Conservation (phyloP, 2,888 invertebrate species). For the Deilephila elpenor region DNA sequence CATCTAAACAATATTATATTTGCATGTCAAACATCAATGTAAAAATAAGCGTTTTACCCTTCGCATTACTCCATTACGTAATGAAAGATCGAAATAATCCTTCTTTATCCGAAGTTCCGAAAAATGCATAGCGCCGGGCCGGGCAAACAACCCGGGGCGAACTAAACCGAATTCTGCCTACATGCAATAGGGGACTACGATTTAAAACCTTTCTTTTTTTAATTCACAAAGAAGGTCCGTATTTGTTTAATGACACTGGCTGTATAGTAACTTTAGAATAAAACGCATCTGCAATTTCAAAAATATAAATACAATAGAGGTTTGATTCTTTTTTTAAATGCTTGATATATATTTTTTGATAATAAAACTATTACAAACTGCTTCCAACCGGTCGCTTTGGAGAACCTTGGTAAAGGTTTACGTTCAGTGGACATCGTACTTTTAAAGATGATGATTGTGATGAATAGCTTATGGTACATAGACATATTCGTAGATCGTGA, state of each 20-base stretch:
- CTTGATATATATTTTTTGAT: not conserved
- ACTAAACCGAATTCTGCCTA: constrained; percentile 40
- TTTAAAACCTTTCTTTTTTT: constrained; percentile 53
- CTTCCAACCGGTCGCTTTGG: too few species aligned
- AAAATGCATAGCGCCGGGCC: constrained; percentile 52
- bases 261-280: constrained; percentile 29
- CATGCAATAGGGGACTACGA: constrained; percentile 64
- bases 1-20: constrained; percentile 20
- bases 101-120: constrained; percentile 46
- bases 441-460: too few species aligned
- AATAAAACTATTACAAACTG: not conserved
- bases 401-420: too few species aligned
- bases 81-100: constrained; percentile 76
- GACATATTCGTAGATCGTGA: too few species aligned
- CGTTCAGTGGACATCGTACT: too few species aligned
- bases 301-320: not conserved
- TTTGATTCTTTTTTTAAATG: not conserved
- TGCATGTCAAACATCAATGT: constrained; percentile 20
- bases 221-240: constrained; percentile 30
- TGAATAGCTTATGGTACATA: too few species aligned
- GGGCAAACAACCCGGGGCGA: constrained; percentile 69
- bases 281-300: constrained; percentile 4
- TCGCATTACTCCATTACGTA: constrained; percentile 50
- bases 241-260: constrained; percentile 29
- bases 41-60: constrained; percentile 26